Conservation (phyloP, 2,888 invertebrate genomes). For the Ophion ellenae region DNA sequence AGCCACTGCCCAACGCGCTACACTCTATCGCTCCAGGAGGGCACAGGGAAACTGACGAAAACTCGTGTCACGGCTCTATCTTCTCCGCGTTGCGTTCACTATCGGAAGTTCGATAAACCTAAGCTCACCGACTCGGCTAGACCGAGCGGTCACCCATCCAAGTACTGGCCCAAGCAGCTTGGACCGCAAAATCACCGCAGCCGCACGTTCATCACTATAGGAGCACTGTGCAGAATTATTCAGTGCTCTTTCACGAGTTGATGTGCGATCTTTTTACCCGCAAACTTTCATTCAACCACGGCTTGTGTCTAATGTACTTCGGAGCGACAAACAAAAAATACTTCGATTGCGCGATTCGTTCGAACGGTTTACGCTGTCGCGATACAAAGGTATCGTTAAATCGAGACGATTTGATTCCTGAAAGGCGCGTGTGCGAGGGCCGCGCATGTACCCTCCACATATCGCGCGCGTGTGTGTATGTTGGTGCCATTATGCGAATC, state of each 20-base stretch:
- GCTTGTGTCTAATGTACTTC: not conserved
- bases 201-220: not conserved
- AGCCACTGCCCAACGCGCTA: too few relatives aligned
- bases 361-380: not conserved
- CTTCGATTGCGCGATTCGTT: not conserved
- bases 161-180: not conserved
- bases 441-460: not conserved
- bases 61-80: too few relatives aligned
- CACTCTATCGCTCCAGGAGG: too few relatives aligned
- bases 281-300: not conserved
- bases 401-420: slow-evolving; percentile 26
- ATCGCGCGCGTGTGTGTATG: not conserved
- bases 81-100: too few relatives aligned
- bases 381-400: slow-evolving; percentile 29
- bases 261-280: not conserved
- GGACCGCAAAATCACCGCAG: not conserved
- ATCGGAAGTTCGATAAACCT: too few relatives aligned
- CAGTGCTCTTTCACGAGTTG: not conserved
- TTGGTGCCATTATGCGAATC: slow-evolving; percentile 14
- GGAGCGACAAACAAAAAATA: not conserved
- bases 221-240: too few relatives aligned
- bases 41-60: too few relatives aligned
- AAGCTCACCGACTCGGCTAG: too few relatives aligned
- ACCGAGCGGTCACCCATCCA: too few relatives aligned
- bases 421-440: not conserved